phyloP scores from a whole-genome alignment of 2,797 vertebrate genomes.

The Cossypha heuglini region DNA sequence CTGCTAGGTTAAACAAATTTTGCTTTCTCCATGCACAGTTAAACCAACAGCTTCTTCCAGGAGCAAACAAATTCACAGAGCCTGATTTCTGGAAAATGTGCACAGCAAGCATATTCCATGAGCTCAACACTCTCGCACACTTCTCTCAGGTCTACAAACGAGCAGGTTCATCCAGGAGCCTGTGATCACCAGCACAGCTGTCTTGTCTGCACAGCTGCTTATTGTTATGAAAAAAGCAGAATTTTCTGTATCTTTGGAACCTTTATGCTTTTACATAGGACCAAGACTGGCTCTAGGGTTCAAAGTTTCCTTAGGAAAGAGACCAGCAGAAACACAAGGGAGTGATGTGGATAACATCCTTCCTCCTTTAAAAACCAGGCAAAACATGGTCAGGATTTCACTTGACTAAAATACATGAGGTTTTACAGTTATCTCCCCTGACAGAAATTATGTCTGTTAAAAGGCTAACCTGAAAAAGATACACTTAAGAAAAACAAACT shows the following conservation, averaged over 20 bases:
- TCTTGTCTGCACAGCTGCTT: neutral
- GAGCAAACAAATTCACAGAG: accelerated
- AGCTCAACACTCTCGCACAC: accelerated
- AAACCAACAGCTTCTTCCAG: neutral
- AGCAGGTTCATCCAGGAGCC: accelerated
- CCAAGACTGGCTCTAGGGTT: neutral
- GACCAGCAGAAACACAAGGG: neutral
- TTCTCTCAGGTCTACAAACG: neutral
- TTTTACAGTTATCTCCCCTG: neutral
- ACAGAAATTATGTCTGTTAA: neutral
- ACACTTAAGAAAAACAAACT: neutral
- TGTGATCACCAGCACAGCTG: neutral
- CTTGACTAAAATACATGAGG: slow-evolving; percentile 1
- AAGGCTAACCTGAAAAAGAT: neutral
- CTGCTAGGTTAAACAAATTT: no score
- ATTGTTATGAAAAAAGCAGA: neutral
- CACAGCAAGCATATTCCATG: neutral
- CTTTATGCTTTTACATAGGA: neutral
- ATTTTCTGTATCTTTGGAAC: neutral
- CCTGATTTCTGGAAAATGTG: neutral
- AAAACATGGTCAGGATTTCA: neutral
- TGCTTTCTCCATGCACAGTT: neutral
- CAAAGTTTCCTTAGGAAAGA: neutral
- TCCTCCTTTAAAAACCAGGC: neutral
- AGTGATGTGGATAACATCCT: neutral